Base-by-base conservation (phyloP, 1,140 invertebrate genomes). In the Papilio aristodemus region DNA sequence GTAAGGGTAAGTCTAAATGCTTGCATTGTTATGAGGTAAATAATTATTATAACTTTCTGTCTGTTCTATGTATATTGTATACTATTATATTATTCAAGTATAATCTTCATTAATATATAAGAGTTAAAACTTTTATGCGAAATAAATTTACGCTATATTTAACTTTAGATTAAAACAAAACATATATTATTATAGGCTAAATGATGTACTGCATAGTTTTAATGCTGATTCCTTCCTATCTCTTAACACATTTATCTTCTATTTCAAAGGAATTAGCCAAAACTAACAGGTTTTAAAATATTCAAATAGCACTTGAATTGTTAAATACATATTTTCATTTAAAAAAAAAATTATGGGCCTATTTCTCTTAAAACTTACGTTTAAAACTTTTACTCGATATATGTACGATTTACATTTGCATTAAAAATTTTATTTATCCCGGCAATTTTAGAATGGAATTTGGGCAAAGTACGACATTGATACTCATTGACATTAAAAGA, bases 141-240 rank as follows among this genome's bases (percentile, higher is more conserved):
- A 32, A 66, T 46, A 59, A 59, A 37, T 59, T 17, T 59, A 66
- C 43, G 63, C 63, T 66, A 66, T 66, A 37, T 66, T 64, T 66
- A 62, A 66, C 43, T 11, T 25, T 46, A 66, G 63, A 50, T 5
- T 66, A 66, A 66, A 46, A 22, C 6, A 50, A 46, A 66, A 46
- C 27, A 36, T 66, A 41, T 39, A 43, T 43, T 43, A 64, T 22
- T 64, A 43, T 66, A 66, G 39, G 22, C 13, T 66, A 66, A 66
- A 25, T 50, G 17, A 41, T 25, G 43, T 66, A 66, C 11, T 66
- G n/a, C 32, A 60, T 60, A 60, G 36, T 66, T 41, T 66, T 66
- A 46, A 66, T 36, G 63, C 41, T 46, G 41, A 66, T 66, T 66
- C 63, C 63, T 66, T 63, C 60, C 60, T 63, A 43, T 66, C 63